These are phyloP conservation scores for Trigoniulus corallinus DNA, from an alignment of 1,140 invertebrate genomes.

Conservation along the genomic window DNA sequence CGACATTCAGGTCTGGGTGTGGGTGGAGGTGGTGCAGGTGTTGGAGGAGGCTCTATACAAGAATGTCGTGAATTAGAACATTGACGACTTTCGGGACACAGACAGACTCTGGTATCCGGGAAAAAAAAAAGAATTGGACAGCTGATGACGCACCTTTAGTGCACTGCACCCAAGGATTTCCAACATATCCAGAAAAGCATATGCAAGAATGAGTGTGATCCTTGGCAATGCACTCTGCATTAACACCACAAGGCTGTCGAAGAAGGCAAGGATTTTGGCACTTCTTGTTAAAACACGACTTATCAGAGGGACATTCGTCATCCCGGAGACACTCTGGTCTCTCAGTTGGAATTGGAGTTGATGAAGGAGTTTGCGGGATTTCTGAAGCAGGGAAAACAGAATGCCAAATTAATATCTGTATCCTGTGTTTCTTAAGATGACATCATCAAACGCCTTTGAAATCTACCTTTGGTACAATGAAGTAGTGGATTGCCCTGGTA, in stretches of 20 bases:
- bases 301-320: constrained; percentile 14
- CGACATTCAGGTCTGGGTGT: constrained; percentile 49
- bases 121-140: too few relatives aligned
- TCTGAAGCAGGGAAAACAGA: too few relatives aligned
- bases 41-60: constrained; percentile 10
- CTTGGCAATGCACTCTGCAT: constrained; percentile 24
- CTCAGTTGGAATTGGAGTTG: too few relatives aligned
- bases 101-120: too few relatives aligned
- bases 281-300: constrained; percentile 15
- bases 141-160: too few relatives aligned
- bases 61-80: constrained; percentile 20
- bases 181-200: constrained; percentile 64
- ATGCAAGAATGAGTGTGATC: constrained; percentile 16
- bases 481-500: constrained; percentile 59
- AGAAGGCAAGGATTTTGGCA: constrained; percentile 15
- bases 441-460: too few relatives aligned
- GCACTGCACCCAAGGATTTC: constrained; percentile 60
- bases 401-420: too few relatives aligned
- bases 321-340: constrained; percentile 34
- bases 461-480: background rate
- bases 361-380: too few relatives aligned
- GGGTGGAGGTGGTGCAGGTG: background rate
- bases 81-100: too few relatives aligned
- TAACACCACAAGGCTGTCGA: constrained; percentile 62
- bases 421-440: too few relatives aligned